These are phyloP conservation scores for Grus americana DNA, from an alignment of 2,113 vertebrate genomes.

Conservation along the genomic window DNA sequence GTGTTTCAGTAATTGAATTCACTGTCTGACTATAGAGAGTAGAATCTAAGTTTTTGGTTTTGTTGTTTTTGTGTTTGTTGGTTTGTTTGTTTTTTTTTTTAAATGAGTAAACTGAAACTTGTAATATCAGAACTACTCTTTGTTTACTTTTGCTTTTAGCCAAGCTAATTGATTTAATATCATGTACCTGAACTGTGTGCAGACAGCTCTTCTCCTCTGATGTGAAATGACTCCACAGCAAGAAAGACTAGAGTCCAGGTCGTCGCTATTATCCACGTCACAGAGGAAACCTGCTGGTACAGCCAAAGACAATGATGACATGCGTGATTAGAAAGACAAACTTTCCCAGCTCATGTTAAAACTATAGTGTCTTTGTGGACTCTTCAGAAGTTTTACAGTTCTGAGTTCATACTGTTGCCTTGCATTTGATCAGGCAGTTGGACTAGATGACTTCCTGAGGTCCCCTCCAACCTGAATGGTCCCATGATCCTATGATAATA, in stretches of 20 bases:
- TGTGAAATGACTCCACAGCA: constrained; percentile 41
- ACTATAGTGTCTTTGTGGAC: neutral
- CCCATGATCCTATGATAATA: neutral
- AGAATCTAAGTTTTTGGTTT: neutral
- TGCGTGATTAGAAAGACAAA: neutral
- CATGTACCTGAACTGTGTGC: constrained; percentile 69
- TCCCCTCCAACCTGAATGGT: neutral
- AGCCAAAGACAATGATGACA: neutral
- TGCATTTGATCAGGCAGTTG: neutral
- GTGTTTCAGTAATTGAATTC: neutral
- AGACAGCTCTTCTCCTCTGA: constrained; percentile 67
- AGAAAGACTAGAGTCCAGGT: neutral
- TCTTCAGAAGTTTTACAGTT: neutral
- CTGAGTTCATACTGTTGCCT: neutral
- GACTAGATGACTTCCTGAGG: neutral
- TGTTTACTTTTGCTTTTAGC: neutral
- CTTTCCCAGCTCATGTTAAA: neutral
- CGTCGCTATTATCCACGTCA: neutral
- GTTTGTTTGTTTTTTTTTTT: too few relatives aligned
- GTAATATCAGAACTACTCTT: neutral
- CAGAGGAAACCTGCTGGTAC: neutral
- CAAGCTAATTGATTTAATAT: neutral
- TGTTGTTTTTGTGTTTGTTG: too few relatives aligned
- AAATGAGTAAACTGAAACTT: neutral
- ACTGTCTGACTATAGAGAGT: neutral